Evolutionary conservation across 2,888 invertebrate species (phyloP).

Genomic region (Drosophila anomelani): DNA sequence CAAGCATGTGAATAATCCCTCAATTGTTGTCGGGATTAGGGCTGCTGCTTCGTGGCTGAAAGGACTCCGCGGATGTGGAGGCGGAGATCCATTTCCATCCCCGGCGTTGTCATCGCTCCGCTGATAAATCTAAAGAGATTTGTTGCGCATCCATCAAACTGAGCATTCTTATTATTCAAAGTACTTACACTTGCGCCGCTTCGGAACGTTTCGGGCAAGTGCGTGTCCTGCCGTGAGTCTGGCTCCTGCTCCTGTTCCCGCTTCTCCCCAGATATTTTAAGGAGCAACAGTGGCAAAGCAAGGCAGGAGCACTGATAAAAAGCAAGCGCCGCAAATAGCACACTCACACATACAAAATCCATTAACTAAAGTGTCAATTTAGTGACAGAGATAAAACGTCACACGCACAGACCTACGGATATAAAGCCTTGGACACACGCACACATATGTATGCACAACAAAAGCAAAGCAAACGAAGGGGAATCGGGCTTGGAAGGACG

Average conservation of each 20-base stretch:
- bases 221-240: constrained; percentile 53
- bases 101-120: constrained; percentile 39
- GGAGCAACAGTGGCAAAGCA: constrained; percentile 56
- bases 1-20: constrained; percentile 32
- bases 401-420: constrained; percentile 49
- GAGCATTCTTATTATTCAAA: constrained; percentile 79
- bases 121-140: constrained; percentile 68
- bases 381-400: constrained; percentile 83
- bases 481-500: background rate
- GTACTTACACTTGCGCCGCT: constrained; percentile 58
- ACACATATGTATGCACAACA: constrained; percentile 15
- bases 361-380: constrained; percentile 84
- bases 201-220: constrained; percentile 51
- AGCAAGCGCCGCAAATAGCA: constrained; percentile 57
- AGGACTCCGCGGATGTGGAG: background rate
- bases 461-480: constrained; percentile 24
- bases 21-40: constrained; percentile 44
- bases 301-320: constrained; percentile 49
- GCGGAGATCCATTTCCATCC: constrained; percentile 5
- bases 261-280: constrained; percentile 29
- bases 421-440: constrained; percentile 38
- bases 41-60: background rate
- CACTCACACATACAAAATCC: constrained; percentile 76
- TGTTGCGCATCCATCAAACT: constrained; percentile 75
- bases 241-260: constrained; percentile 29